Percentiles rank a stretch among this genome's conserved stretches.
These are phyloP conservation scores for Drosophila setosimentum DNA, from an alignment of 2,888 invertebrate species.

Conservation along the genomic window DNA sequence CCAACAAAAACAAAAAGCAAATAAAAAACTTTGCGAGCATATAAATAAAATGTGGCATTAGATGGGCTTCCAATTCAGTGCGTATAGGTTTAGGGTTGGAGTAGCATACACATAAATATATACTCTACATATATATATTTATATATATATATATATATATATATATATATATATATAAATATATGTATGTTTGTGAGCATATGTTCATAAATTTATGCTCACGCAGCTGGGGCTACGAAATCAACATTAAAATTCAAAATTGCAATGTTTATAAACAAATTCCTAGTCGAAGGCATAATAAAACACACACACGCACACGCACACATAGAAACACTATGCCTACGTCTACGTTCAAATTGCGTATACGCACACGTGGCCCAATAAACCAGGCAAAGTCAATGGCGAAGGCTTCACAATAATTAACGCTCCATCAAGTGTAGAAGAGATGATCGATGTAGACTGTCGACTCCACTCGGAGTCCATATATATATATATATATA, in stretches of 20 bases:
- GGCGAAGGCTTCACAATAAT: slow-evolving; percentile 67
- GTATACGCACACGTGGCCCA: slow-evolving; percentile 79
- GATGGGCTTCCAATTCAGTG: slow-evolving; percentile 54
- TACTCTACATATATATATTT: slow-evolving; percentile 4
- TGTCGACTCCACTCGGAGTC: slow-evolving; percentile 4
- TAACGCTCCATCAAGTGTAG: slow-evolving; percentile 46
- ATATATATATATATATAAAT: slow-evolving; percentile 14
- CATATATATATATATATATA: background rate
- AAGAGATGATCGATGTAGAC: slow-evolving; percentile 49
- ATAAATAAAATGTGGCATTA: slow-evolving; percentile 77
- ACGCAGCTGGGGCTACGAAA: slow-evolving; percentile 66
- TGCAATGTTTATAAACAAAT: slow-evolving; percentile 82
- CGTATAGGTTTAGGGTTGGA: slow-evolving; percentile 41
- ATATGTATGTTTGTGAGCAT: slow-evolving; percentile 45
- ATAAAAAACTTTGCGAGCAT: slow-evolving; percentile 61
- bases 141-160: slow-evolving; percentile 42
- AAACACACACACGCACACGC: slow-evolving; percentile 40
- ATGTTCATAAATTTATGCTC: slow-evolving; percentile 80
- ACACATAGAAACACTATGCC: slow-evolving; percentile 33
- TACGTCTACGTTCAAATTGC: slow-evolving; percentile 53
- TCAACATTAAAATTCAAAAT: slow-evolving; percentile 75
- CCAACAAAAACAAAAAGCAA: slow-evolving; percentile 70
- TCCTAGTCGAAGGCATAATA: slow-evolving; percentile 64
- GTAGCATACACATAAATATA: slow-evolving; percentile 13
- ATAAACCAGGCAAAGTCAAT: slow-evolving; percentile 65